Conservation (phyloP, 2,113 vertebrate genomes). For the Smithornis capensis region DNA sequence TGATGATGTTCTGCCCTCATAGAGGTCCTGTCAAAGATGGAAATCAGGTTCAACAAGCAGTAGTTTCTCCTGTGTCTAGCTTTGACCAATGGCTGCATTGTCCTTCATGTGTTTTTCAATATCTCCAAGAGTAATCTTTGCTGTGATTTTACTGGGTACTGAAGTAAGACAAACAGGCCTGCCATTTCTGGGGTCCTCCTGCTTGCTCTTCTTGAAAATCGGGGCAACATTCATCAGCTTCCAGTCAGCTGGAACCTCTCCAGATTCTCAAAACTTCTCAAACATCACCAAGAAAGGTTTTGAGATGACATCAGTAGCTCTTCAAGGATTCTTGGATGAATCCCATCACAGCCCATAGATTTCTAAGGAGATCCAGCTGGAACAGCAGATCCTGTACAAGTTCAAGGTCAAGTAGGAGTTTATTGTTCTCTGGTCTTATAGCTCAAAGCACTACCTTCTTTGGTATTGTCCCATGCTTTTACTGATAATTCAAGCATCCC, state of each 20-base stretch:
- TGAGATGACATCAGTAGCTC: not conserved
- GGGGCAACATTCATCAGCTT: not conserved
- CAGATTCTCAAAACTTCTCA: not conserved
- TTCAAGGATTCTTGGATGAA: not conserved
- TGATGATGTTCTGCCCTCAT: not conserved
- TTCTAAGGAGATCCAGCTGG: not conserved
- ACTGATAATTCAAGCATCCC: not conserved
- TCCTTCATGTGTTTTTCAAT: not conserved
- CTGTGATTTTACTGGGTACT: not conserved
- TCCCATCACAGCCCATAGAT: not conserved
- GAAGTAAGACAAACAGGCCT: not conserved
- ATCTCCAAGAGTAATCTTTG: not conserved
- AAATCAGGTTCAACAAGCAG: not conserved
- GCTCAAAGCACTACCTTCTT: not conserved
- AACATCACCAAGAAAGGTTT: not conserved
- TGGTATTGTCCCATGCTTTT: not conserved
- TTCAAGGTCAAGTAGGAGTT: not conserved
- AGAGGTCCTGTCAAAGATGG: not conserved
- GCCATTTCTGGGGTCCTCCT: not conserved
- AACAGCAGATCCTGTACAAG: no score
- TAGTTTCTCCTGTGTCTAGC: not conserved
- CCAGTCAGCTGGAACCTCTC: not conserved
- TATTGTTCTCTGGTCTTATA: not conserved
- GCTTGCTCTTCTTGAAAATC: not conserved
- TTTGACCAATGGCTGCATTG: not conserved